Base-by-base conservation (phyloP, 2,888 invertebrate species). In the Sericinus montela region DNA sequence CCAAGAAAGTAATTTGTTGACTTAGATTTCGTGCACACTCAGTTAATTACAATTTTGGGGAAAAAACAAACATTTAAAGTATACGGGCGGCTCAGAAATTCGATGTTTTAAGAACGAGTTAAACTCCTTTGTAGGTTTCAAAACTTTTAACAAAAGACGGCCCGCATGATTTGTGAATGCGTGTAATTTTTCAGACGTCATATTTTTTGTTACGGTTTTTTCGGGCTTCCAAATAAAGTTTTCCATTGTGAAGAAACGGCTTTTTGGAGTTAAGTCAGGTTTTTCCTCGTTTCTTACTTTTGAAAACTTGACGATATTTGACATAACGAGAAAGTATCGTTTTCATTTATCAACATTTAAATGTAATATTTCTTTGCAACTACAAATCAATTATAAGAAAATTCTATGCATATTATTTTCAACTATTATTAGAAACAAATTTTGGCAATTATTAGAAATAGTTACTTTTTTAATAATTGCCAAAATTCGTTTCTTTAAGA, bases 141-240 rank as follows among this genome's bases (percentile, higher is more conserved):
- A 73, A 86, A 86, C 73, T 86, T 84, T 79, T 58, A 65, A 81
- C 81, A 85, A 86, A 85, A 81, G 82, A 77, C 74, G 76, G 72
- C 81, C 79, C 81, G 80, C 74, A 81, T 84, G 85, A 86, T 86
- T 87, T 86, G 82, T 86, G 86, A 84, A 83, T 82, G 85, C 80
- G 86, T 85, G 86, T 88, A 85, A 88, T 88, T 87, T 88, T 84
- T 88, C 86, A 87, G 79, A 85, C 79, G 86, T 88, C 87, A 87
- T 83, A 84, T 86, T 86, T 30, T 86, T 85, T 80, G 79, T 79
- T 77, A 79, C 80, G 75, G 71, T 77, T 79, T 75, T 76, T 70
- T 72, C 76, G 67, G 77, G 73, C 73, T 75, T 68, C 72, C 72
- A 72, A 77, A 78, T 75, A 84, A 87, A 87, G 73, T 87, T 87